Evolutionary conservation across 1,140 invertebrate genomes (phyloP), one percentile per base, ranked within the genome.

Genomic region (Brachionus sp.): DNA sequence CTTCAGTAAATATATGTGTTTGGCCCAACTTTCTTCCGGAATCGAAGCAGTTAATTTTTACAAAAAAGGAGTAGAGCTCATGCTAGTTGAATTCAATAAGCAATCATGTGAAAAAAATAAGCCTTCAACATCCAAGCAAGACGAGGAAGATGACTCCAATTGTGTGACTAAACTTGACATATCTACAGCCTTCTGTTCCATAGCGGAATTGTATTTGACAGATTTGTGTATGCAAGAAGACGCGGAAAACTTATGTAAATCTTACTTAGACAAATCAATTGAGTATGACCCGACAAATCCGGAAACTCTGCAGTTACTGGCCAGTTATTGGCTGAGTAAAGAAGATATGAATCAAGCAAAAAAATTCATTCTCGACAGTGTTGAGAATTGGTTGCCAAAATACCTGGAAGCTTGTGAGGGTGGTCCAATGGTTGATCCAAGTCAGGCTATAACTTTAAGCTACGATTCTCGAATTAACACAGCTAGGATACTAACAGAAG

Each of bases 141-240:
- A 64, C 9, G 46, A 62, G n/a, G 68, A 68, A 25, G 53, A 70
- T 29, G 46, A 35, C 19, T 16, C 50, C 19, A 75, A 82, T 13
- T 57, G 77, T 12, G 80, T 85, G n/a, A 85, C 85, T 37, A 85
- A 84, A 37, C 86, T 85, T 73, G 87, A 88, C 57, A 85, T 90
- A 13, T 89, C 89, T 12, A 86, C 86, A 84, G 90, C 89, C 1
- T 88, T 88, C 84, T 88, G 88, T 78, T 86, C 89, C 9, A 85
- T 90, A 33, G 88, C 89, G 37, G 90, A 90, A 85, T 85, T 90
- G 12, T 90, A 88, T 84, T 88, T 90, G 86, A 90, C 90, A 46
- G 90, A 90, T 84, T 86, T 86, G 5, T 90, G 89, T 85, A 86
- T 86, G 86, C 88, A 87, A 70, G 88, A 87, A 66, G 85, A 86